phyloP scores from a whole-genome alignment of 2,113 vertebrate genomes.

The Paramormyrops kingsleyae region DNA sequence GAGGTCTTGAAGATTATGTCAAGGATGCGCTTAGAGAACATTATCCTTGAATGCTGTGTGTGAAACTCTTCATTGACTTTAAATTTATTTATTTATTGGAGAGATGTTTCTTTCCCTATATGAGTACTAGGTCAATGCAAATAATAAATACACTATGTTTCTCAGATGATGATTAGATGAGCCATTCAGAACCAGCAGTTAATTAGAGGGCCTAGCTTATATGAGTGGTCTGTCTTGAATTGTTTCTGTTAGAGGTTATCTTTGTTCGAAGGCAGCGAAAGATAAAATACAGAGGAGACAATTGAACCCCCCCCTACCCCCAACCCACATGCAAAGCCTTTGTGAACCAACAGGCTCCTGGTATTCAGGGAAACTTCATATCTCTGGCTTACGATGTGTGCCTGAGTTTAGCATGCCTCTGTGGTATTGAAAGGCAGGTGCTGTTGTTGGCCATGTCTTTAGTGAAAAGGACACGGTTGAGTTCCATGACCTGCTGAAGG shows the following conservation, averaged over 20 bases:
- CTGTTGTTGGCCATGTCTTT: not conserved
- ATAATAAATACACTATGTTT: not conserved
- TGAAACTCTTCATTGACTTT: not conserved
- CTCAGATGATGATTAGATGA: not conserved
- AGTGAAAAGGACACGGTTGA: not conserved
- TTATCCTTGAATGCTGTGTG: not conserved
- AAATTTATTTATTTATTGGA: not conserved
- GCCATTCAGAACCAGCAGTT: not conserved
- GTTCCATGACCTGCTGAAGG: not conserved
- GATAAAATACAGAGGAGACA: not conserved
- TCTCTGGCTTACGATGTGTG: not conserved
- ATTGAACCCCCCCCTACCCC: not conserved
- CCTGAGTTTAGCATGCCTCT: no score
- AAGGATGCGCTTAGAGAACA: not conserved
- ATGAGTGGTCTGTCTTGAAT: not conserved
- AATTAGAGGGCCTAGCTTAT: not conserved
- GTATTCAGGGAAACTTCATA: not conserved
- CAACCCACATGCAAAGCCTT: not conserved
- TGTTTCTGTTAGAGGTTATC: conserved; percentile 2
- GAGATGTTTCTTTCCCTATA: not conserved
- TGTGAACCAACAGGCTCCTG: not conserved
- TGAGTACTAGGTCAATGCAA: not conserved
- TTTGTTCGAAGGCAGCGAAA: not conserved
- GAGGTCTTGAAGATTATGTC: not conserved
- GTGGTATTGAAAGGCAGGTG: not conserved